Evolutionary conservation across 64 coral and sea anemone genomes (phyloP), one percentile per base, ranked within the genome.

Genomic region (Anthopleura sola): DNA sequence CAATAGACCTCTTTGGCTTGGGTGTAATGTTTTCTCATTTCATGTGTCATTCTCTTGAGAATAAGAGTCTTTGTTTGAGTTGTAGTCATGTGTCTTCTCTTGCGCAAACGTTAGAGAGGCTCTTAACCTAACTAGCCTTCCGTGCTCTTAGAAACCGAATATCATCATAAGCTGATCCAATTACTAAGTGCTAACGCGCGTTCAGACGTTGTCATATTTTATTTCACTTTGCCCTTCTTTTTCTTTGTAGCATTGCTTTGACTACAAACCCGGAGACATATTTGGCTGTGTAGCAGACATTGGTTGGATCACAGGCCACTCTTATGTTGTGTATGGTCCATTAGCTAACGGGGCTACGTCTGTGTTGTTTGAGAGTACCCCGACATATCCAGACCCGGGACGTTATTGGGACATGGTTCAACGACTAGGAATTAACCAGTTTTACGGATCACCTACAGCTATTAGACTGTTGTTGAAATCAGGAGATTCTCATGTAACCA

Each of bases 391-490:
- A 24, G 92, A 98, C 84, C 96, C 96, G 6, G 96, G 96, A 4
- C 90, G 96, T 23, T 98, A 98, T 66, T 98, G 96, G 96, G 96
- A 98, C 21, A 98, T 94, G 88, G 96, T 98, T 3, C 92, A 98
- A 46, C 89, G 96, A 40, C 81, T 98, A 9, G 80, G 75, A 20
- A 78, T 98, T 20, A 98, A 94, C 58, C 92, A 94, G 60, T 92
- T 98, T 21, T 98, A 98, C 66, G 92, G 88, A 23, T 92, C 96
- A 32, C 96, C 96, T 38, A 98, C 96, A 37, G 96, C 96, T 19
- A 83, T 98, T 20, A 55, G 96, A 76, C 55, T 98, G 18, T 53
- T 98, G n/a, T 74, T 94, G 4, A 98, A 98, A 75, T 98, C 93
- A 78, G 90, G 92, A 28, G 86, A 94, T 55, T 89, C 84, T 20